Percentiles rank a stretch among this genome's conserved stretches.
phyloP scores from a whole-genome alignment of 2,797 vertebrate genomes.

The Thunnus albacares region DNA sequence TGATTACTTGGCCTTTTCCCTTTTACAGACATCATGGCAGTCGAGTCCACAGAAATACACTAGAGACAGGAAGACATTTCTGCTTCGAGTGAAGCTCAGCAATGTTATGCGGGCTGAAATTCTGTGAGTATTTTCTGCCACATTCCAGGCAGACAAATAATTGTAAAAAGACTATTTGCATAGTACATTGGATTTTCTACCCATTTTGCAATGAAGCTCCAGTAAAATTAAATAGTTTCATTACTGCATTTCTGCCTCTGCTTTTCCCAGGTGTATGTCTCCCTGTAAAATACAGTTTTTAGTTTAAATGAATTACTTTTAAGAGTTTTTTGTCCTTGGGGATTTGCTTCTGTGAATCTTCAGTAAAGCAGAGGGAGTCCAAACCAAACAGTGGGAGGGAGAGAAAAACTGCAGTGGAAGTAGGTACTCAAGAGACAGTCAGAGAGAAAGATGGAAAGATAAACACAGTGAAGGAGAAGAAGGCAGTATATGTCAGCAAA shows the following conservation, averaged over 20 bases:
- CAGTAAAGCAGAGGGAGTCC: constrained; percentile 37
- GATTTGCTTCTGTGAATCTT: constrained; percentile 15
- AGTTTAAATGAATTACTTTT: constrained; percentile 23
- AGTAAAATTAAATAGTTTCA: neutral
- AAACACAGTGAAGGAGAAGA: neutral
- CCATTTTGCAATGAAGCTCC: neutral
- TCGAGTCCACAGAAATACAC: neutral
- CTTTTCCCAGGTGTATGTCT: constrained; percentile 29
- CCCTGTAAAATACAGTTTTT: constrained; percentile 24
- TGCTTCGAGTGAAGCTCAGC: neutral
- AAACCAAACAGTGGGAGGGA: constrained; percentile 54
- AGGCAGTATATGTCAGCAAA: neutral
- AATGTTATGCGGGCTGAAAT: neutral
- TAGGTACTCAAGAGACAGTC: constrained; percentile 17
- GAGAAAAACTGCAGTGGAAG: constrained; percentile 21
- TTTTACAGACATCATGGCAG: neutral
- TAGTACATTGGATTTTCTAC: too few species aligned
- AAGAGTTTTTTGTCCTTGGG: constrained; percentile 52
- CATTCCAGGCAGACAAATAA: constrained; percentile 4
- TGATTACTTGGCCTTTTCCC: neutral
- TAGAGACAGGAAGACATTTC: neutral
- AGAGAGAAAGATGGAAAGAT: constrained; percentile 7
- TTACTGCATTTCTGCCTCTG: neutral
- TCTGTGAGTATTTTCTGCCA: constrained; percentile 17
- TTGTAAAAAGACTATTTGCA: neutral